Evolutionary conservation across 1,140 invertebrate species (phyloP), one percentile per base, ranked within the genome.

Genomic region (Heliconius eleuchia): DNA sequence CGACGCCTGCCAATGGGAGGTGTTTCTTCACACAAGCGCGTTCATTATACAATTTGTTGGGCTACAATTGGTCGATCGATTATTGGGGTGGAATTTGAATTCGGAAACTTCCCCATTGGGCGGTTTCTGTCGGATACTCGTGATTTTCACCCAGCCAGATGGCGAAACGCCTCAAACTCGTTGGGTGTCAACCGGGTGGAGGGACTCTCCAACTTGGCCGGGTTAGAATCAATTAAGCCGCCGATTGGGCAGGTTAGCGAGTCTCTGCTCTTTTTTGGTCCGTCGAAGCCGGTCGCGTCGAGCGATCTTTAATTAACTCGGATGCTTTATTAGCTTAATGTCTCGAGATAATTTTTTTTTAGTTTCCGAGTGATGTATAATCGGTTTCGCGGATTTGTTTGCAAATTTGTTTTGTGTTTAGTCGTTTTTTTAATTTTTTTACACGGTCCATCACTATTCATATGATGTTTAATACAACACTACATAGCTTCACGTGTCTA

Each of bases 251-350:
- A 85, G 87, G 84, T 87, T 85, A 83, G 80, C 75, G 82, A 80
- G 84, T 79, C 79, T 84, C 83, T 88, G 82, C 79, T 88, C 86
- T 87, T 88, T 87, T 88, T 89, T 86, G 76, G 80, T 37, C 74
- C 83, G 77, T 82, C 76, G 81, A 79, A 77, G 83, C 78, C 82
- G 85, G 82, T 79, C 84, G 84, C 82, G 72, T 81, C 81, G 77
- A 77, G 81, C 83, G 88, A 89, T 92, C 90, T 91, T 92, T 92
- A 94, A 94, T 94, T 93, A 92, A 88, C 86, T 87, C 84, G 77
- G 84, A 93, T 89, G 89, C 87, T 93, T 93, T 92, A 94, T 93
- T 92, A 92, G 88, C 86, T 89, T 92, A 92, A 92, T 91, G 87
- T 88, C 86, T 87, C 91, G 87, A 85, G 87, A 89, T 85, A 90